Percentiles rank a stretch among this genome's conserved stretches.
Evolutionary conservation across 2,888 invertebrate genomes (phyloP).

Genomic region (Drosophila sordidapex): DNA sequence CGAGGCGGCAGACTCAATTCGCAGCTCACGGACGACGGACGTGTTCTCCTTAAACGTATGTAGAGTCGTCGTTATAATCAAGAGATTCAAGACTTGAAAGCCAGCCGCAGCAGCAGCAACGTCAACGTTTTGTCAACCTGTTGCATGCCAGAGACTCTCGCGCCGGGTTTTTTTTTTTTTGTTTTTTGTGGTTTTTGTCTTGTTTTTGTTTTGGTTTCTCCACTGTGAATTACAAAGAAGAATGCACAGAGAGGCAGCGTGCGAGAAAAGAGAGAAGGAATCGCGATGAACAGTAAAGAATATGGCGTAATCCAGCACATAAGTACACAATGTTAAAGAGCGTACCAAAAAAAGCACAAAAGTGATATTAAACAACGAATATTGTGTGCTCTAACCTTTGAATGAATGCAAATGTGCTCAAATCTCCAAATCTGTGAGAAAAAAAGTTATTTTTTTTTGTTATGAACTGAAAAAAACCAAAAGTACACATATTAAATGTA

Average conservation of each 20-base stretch:
- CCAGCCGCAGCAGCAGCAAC: constrained; percentile 2
- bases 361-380: constrained; percentile 15
- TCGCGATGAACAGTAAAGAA: constrained; percentile 2
- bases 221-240: constrained; percentile 28
- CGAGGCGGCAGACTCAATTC: constrained; percentile 58
- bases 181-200: constrained; percentile 24
- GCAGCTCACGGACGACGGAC: constrained; percentile 67
- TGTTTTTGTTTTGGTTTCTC: constrained; percentile 38
- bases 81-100: neutral
- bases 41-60: constrained; percentile 45
- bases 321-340: constrained; percentile 9
- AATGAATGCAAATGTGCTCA: neutral
- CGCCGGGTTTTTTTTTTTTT: constrained; percentile 34
- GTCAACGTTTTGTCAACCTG: constrained; percentile 37
- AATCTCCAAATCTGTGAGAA: neutral
- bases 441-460: neutral
- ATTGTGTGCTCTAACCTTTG: constrained; percentile 22
- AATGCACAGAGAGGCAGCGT: constrained; percentile 5
- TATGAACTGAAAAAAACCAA: neutral
- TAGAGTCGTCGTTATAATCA: constrained; percentile 15
- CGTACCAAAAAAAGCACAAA: constrained; percentile 4
- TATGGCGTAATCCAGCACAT: constrained; percentile 46
- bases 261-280: neutral
- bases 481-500: neutral
- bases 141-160: constrained; percentile 39